Conservation (phyloP, 2,888 invertebrate species). For the Alloscopus bannaensis region DNA sequence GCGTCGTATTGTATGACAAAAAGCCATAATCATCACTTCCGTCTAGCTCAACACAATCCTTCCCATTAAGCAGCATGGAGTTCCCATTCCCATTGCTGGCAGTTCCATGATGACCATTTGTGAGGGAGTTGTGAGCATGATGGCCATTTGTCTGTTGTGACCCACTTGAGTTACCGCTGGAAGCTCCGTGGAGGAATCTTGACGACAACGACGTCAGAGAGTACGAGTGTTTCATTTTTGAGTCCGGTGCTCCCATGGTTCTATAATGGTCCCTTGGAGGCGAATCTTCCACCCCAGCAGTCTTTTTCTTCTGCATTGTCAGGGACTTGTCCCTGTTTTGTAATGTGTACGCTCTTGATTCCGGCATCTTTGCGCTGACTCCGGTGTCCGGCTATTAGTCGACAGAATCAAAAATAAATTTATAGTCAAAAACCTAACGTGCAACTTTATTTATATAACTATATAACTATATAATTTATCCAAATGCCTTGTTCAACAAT, state of each 20-base stretch:
- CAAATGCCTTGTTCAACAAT: slow-evolving; percentile 9
- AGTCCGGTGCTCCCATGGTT: slow-evolving; percentile 69
- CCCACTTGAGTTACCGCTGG: slow-evolving; percentile 26
- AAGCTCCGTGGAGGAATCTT: slow-evolving; percentile 65
- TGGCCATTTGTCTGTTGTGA: slow-evolving; percentile 56
- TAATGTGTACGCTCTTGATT: slow-evolving; percentile 48
- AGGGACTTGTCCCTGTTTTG: slow-evolving; percentile 54
- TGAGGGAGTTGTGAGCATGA: slow-evolving; percentile 52
- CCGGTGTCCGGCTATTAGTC: not conserved
- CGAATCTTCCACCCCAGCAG: slow-evolving; percentile 44
- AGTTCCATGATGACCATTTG: slow-evolving; percentile 56
- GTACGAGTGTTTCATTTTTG: slow-evolving; percentile 71
- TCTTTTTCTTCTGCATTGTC: slow-evolving; percentile 48
- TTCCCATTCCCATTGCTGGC: slow-evolving; percentile 46
- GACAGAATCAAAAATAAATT: not conserved
- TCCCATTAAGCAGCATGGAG: slow-evolving; percentile 47
- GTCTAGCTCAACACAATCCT: slow-evolving; percentile 39
- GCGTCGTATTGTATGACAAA: slow-evolving; percentile 60
- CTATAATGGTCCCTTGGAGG: slow-evolving; percentile 56
- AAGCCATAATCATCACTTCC: slow-evolving; percentile 70
- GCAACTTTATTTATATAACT: slow-evolving; percentile 26
- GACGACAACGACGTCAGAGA: slow-evolving; percentile 69
- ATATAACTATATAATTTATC: slow-evolving; percentile 35
- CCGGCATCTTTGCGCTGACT: slow-evolving; percentile 27
- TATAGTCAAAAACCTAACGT: not conserved